phyloP scores from a whole-genome alignment of 2,113 vertebrate species.

The Erpornis zantholeuca region DNA sequence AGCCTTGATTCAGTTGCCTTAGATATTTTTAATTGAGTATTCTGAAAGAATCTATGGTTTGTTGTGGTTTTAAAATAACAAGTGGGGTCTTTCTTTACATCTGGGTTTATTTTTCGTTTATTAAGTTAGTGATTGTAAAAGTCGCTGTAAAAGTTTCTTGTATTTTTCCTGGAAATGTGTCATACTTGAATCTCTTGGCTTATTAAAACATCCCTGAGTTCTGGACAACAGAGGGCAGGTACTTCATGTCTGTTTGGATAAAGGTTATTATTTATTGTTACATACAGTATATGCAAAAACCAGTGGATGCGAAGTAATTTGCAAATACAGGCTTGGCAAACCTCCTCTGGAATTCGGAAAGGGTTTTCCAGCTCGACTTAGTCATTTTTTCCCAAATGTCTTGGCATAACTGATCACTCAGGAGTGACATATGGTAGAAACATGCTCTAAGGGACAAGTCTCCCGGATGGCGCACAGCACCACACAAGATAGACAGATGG shows the following conservation, averaged over 20 bases:
- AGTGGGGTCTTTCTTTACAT: background rate
- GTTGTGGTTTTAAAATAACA: background rate
- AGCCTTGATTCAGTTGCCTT: background rate
- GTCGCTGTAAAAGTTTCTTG: background rate
- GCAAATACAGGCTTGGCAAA: slow-evolving; percentile 47
- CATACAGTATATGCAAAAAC: background rate
- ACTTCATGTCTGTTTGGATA: background rate
- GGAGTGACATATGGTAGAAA: slow-evolving; percentile 82
- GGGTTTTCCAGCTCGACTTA: slow-evolving; percentile 61
- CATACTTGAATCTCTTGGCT: background rate
- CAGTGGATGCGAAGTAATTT: background rate
- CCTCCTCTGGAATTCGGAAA: slow-evolving; percentile 59
- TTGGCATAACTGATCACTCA: slow-evolving; percentile 63
- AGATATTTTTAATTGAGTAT: background rate
- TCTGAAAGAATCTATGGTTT: background rate
- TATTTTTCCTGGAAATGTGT: background rate
- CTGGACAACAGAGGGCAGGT: background rate
- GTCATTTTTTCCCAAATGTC: slow-evolving; percentile 63
- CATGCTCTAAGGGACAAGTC: slow-evolving; percentile 79
- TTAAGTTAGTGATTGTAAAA: background rate
- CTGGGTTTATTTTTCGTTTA: background rate
- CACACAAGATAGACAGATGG: slow-evolving; percentile 84
- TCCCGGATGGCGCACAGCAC: slow-evolving; percentile 74
- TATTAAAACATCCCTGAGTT: background rate
- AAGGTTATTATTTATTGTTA: background rate